Conservation (phyloP, 1,140 invertebrate genomes). For the Phortica variegata region DNA sequence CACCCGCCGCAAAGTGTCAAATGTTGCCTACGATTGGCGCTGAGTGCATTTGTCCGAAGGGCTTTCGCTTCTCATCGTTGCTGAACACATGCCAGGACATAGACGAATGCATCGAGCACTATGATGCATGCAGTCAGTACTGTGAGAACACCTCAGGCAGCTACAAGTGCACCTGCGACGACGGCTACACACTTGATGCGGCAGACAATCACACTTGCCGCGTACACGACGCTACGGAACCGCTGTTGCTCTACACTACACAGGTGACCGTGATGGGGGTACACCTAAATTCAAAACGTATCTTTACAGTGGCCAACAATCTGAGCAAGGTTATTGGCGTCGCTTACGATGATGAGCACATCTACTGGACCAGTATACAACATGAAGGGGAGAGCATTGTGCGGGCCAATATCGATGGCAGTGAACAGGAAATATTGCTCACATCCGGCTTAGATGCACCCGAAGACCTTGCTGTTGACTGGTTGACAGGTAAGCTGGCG, state of each 20-base stretch:
- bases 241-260: constrained; percentile 66
- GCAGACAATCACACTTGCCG: constrained; percentile 72
- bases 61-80: constrained; percentile 47
- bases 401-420: constrained; percentile 61
- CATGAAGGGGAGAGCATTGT: constrained; percentile 68
- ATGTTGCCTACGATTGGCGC: constrained; percentile 53
- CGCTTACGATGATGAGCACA: constrained; percentile 63
- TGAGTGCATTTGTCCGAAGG: constrained; percentile 58
- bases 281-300: constrained; percentile 57
- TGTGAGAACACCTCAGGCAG: constrained; percentile 78
- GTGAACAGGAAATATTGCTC: constrained; percentile 61
- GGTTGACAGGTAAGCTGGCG: constrained; percentile 63
- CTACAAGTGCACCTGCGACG: constrained; percentile 78
- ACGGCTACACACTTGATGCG: constrained; percentile 67
- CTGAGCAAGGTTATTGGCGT: constrained; percentile 68
- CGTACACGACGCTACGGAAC: constrained; percentile 60
- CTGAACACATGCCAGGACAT: constrained; percentile 65
- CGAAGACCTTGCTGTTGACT: constrained; percentile 79
- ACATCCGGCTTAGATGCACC: constrained; percentile 69
- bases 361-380: constrained; percentile 76
- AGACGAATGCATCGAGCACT: constrained; percentile 73
- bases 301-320: constrained; percentile 58
- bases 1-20: constrained; percentile 28
- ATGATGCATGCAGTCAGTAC: constrained; percentile 78
- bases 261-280: constrained; percentile 59